A percentile compares a stretch with the other conserved stretches of the same genome.
phyloP scores from a whole-genome alignment of 2,113 vertebrate genomes.

The Ginglymostoma cirratum region DNA sequence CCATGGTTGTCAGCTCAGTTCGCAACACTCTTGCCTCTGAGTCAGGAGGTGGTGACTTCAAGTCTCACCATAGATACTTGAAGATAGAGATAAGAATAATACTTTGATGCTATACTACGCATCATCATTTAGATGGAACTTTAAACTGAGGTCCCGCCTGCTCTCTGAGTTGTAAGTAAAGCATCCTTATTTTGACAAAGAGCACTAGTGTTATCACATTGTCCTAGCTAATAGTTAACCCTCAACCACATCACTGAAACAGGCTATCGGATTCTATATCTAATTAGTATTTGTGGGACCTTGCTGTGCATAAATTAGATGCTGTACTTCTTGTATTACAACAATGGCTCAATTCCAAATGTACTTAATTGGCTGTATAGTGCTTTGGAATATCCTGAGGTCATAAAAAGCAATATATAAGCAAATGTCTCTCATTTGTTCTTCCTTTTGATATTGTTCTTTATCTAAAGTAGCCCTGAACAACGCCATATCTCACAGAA shows the following conservation, averaged over 20 bases:
- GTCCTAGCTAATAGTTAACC: background rate
- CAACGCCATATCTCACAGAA: background rate
- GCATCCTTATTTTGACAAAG: background rate
- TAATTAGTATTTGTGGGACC: no score
- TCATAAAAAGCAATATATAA: background rate
- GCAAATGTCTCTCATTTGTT: background rate
- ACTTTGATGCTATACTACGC: background rate
- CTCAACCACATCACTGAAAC: background rate
- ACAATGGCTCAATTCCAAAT: no score
- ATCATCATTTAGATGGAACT: background rate
- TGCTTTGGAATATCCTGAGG: background rate
- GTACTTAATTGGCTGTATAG: no score
- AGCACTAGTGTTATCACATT: background rate
- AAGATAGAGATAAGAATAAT: background rate
- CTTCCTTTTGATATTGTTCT: background rate
- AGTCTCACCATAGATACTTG: background rate
- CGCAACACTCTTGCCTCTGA: background rate
- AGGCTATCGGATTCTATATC: background rate
- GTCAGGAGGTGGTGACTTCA: background rate
- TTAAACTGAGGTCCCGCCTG: background rate
- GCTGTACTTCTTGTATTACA: no score
- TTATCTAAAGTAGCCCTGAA: background rate
- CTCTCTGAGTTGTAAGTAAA: background rate
- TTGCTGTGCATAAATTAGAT: no score
- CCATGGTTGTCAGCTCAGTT: background rate